phyloP scores from a whole-genome alignment of 2,113 vertebrate species.

The Chlorodrepanis virens region DNA sequence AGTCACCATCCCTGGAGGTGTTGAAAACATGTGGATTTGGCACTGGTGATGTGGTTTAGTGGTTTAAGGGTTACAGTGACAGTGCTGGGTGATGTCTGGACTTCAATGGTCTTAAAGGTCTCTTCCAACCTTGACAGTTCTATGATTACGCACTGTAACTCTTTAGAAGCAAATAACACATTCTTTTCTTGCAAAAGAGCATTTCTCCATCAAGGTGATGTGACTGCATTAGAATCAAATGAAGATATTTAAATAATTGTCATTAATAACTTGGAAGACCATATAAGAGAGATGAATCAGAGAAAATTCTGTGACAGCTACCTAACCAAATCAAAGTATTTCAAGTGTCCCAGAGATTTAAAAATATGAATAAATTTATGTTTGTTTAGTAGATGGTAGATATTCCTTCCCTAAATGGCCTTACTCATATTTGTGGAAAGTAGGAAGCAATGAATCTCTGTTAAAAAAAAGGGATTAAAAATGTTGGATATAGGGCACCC shows the following conservation, averaged over 20 bases:
- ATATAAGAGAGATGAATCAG: neutral
- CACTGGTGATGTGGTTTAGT: neutral
- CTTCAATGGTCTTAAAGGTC: neutral
- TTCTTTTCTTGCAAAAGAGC: neutral
- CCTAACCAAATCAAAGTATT: neutral
- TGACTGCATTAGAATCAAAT: neutral
- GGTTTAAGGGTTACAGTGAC: neutral
- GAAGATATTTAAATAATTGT: neutral
- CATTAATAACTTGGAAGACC: neutral
- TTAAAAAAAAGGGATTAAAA: neutral
- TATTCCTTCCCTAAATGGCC: neutral
- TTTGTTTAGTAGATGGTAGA: neutral
- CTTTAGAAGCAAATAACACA: neutral
- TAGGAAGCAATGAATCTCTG: neutral
- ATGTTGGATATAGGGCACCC: neutral
- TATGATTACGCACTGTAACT: neutral
- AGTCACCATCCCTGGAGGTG: no score
- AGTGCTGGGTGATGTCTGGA: neutral
- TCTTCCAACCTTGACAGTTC: neutral
- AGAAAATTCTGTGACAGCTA: neutral
- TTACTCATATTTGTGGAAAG: neutral
- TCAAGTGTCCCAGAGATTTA: neutral
- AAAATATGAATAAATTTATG: neutral
- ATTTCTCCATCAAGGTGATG: neutral
- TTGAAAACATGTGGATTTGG: neutral